These are phyloP conservation scores for Sebastes taczanowskii DNA, from an alignment of 2,797 vertebrate species.

Conservation along the genomic window DNA sequence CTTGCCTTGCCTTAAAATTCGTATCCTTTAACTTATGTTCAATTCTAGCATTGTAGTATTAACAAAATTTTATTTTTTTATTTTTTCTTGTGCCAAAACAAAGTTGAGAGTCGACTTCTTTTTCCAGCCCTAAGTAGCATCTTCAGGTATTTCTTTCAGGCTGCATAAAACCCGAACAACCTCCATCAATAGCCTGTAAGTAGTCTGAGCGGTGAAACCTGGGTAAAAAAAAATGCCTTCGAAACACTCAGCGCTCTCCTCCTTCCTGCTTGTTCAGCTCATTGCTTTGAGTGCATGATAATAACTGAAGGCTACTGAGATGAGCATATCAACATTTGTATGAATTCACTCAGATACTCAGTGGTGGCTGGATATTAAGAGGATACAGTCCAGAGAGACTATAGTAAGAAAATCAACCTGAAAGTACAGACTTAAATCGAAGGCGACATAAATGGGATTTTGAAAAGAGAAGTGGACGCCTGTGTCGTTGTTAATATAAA, in stretches of 20 bases:
- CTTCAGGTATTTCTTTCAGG: neutral
- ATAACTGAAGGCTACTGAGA: neutral
- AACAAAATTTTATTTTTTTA: too few relatives aligned
- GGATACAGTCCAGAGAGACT: neutral
- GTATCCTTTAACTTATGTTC: neutral
- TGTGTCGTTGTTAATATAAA: neutral
- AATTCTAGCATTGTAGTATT: neutral
- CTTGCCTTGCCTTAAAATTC: too few relatives aligned
- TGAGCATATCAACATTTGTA: neutral
- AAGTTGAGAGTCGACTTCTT: too few relatives aligned
- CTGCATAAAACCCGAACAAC: too few relatives aligned
- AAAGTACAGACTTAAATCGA: fast-evolving
- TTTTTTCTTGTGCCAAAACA: neutral
- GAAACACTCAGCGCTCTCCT: neutral
- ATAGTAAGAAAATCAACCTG: neutral
- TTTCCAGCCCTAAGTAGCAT: neutral
- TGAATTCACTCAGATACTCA: neutral
- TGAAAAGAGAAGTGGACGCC: neutral
- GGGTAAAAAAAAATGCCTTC: too few relatives aligned
- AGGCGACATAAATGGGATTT: neutral
- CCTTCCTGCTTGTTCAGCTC: neutral
- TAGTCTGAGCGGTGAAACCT: neutral
- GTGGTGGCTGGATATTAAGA: neutral
- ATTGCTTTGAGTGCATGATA: neutral
- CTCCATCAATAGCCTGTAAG: neutral